Evolutionary conservation across 2,113 vertebrate species (phyloP), one percentile per base, ranked within the genome.

Genomic region (rat (Rattus norvegicus)): DNA sequence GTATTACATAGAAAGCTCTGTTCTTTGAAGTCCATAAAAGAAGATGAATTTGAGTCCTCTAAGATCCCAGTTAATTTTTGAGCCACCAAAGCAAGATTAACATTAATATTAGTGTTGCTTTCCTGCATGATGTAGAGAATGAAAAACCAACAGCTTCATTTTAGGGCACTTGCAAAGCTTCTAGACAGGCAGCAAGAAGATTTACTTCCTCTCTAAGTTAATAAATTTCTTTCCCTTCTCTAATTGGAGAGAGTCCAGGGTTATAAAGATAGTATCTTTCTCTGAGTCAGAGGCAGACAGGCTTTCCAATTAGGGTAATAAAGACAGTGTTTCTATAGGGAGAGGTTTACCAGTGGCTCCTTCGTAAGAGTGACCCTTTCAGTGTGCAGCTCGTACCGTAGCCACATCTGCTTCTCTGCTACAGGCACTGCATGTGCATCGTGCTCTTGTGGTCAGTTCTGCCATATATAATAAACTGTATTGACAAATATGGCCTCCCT

Each of bases 201-300:
- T 52, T 95, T 75, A 92, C 59, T 91, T 89, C 83, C 54, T 67
- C 33, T 89, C 73, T 76, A 81, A 24, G 67, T 69, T 77, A 89
- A 76, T 83, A 63, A 81, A 93, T 54, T 49, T 77, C 43, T 9
- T 91, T 89, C 77, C 17, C 49, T 39, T 85, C 56, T 47, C 26
- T 92, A n/a, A 5, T 36, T 76, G 92, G 83, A 94, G 69, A 70
- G 19, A 69, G 26, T 94, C 54, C 83, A 79, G 28, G n/a, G 22
- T 49, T 85, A 91, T 91, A 92, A 93, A 95, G 72, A 90, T 52
- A 33, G 36, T 79, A 80, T 70, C 76, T 84, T 20, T n/a, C 47
- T 85, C 36, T 91, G 81, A 86, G 69, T 96, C 77, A 96, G 95
- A 83, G 67, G 90, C 59, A 89, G 72, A 83, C 90, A 69, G 88